Evolutionary conservation across 2,888 invertebrate species (phyloP).

Genomic region (Epirrhoe alternata): DNA sequence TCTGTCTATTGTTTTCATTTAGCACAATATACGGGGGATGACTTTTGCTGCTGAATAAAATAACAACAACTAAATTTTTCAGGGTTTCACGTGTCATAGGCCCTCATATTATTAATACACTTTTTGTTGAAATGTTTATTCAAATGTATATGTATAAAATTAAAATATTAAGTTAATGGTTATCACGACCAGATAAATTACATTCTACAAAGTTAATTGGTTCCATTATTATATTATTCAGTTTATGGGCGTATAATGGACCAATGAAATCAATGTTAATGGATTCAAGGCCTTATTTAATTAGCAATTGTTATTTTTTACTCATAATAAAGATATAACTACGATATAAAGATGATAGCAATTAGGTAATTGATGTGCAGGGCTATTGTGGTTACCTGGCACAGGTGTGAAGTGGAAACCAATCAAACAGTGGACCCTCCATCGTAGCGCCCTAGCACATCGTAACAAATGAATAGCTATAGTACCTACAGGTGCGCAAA

Average conservation of each 20-base stretch:
- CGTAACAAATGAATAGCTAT: too few relatives aligned
- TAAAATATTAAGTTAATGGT: background rate
- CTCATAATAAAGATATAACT: background rate
- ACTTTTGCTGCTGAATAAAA: background rate
- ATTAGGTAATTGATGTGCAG: background rate
- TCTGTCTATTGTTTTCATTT: constrained; percentile 1
- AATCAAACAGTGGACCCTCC: constrained; percentile 6
- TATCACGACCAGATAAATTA: constrained; percentile 18
- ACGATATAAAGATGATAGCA: background rate
- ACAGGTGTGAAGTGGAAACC: constrained; percentile 8
- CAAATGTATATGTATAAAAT: too few relatives aligned
- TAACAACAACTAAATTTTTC: background rate
- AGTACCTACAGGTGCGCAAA: too few relatives aligned
- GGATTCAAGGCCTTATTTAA: constrained; percentile 14
- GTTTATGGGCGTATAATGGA: constrained; percentile 20
- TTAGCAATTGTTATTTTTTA: constrained; percentile 4
- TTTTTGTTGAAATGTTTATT: too few relatives aligned
- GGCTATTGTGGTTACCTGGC: background rate
- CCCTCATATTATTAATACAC: background rate
- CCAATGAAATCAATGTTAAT: constrained; percentile 20
- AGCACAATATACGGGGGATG: constrained; percentile 1
- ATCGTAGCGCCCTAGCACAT: background rate
- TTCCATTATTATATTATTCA: constrained; percentile 25
- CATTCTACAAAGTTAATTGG: constrained; percentile 18
- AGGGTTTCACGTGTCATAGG: background rate